Evolutionary conservation across 2,113 vertebrate species (phyloP).

Genomic region (Planiliza haematocheilus): DNA sequence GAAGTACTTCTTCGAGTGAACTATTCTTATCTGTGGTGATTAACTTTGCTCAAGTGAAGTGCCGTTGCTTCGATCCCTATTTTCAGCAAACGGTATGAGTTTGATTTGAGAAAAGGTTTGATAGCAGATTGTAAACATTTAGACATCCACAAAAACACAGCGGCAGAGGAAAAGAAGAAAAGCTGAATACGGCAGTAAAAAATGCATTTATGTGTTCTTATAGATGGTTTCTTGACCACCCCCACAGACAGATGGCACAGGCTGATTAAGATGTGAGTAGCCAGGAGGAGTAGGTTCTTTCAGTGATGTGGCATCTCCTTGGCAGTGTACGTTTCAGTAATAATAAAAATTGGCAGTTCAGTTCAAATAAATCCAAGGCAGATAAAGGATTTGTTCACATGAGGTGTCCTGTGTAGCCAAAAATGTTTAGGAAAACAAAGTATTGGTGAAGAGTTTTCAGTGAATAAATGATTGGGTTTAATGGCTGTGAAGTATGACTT

Average conservation of each 20-base stretch:
- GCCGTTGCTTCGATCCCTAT: not conserved
- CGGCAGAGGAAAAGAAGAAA: too few relatives aligned
- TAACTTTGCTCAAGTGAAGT: not conserved
- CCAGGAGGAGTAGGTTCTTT: conserved; percentile 55
- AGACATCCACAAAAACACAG: too few relatives aligned
- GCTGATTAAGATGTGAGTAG: conserved; percentile 40
- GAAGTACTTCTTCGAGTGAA: not conserved
- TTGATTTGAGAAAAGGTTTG: not conserved
- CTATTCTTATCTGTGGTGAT: not conserved
- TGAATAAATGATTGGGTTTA: not conserved
- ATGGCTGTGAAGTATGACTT: not conserved
- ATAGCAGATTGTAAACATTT: too few relatives aligned
- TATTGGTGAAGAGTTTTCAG: not conserved
- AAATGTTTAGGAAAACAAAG: conserved; percentile 1
- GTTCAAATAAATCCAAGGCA: conserved; percentile 31
- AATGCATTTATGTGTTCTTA: conserved; percentile 25
- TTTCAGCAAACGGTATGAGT: not conserved
- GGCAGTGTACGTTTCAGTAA: conserved; percentile 44
- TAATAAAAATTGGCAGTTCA: conserved; percentile 38
- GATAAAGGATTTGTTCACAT: conserved; percentile 19
- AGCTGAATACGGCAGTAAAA: conserved; percentile 8
- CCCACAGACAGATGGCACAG: conserved; percentile 65
- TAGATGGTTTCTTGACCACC: conserved; percentile 41
- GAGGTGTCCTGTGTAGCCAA: conserved; percentile 8
- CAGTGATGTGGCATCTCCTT: conserved; percentile 56